phyloP scores from a whole-genome alignment of 2,888 invertebrate species.

The Nomada fabriciana region DNA sequence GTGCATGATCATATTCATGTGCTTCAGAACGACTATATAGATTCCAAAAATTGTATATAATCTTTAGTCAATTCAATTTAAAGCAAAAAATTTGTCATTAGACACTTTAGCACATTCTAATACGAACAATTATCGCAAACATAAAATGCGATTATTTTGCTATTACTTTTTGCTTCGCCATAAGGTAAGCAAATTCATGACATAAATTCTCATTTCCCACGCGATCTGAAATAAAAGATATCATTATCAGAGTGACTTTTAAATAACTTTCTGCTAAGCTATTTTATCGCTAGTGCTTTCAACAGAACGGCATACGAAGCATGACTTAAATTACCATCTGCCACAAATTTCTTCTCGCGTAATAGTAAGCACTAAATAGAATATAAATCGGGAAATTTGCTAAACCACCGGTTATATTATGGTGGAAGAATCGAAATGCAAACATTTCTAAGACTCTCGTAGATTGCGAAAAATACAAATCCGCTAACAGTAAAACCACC shows the following conservation, averaged over 20 bases:
- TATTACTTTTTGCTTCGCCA: slow-evolving; percentile 5
- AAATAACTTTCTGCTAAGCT: not conserved
- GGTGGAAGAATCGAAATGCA: slow-evolving; percentile 44
- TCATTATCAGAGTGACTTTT: not conserved
- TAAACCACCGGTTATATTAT: slow-evolving; percentile 11
- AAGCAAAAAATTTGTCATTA: not conserved
- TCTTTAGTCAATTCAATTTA: not conserved
- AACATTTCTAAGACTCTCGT: slow-evolving; percentile 88
- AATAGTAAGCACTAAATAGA: not conserved
- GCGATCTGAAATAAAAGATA: slow-evolving; percentile 32
- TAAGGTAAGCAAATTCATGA: slow-evolving; percentile 10
- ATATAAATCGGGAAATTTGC: slow-evolving; percentile 1
- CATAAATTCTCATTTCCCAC: not conserved
- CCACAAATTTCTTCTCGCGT: not conserved
- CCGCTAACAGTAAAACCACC: slow-evolving; percentile 96
- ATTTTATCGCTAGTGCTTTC: not conserved
- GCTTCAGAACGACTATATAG: slow-evolving; percentile 1
- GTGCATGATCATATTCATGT: not conserved
- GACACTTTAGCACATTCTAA: not conserved
- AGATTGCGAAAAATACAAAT: slow-evolving; percentile 97
- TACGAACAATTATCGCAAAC: not conserved
- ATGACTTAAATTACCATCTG: slow-evolving; percentile 14
- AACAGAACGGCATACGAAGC: not conserved
- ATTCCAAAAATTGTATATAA: slow-evolving; percentile 11
- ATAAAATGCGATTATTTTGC: slow-evolving; percentile 1